Percentiles rank a stretch among this genome's conserved stretches.
phyloP scores from a whole-genome alignment of 2,888 invertebrate species.

The Orthonychiurus folsomi region DNA sequence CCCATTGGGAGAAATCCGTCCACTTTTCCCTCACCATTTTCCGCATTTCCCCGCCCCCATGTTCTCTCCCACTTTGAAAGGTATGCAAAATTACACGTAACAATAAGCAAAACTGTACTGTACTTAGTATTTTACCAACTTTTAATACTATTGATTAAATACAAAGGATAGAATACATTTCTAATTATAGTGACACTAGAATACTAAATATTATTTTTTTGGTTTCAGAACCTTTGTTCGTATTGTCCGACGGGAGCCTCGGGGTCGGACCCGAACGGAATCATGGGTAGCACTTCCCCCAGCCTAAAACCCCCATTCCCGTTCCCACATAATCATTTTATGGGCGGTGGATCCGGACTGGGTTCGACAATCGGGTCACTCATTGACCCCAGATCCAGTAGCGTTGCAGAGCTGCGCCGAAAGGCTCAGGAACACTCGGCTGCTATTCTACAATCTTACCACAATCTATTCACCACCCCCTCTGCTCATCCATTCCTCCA shows the following conservation, averaged over 20 bases:
- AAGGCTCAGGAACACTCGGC: conserved; percentile 94
- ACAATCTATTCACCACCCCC: conserved; percentile 41
- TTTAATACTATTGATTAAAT: too few relatives aligned
- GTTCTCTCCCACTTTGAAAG: conserved; percentile 28
- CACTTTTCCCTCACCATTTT: conserved; percentile 11
- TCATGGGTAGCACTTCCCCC: conserved; percentile 68
- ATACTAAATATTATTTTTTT: neutral
- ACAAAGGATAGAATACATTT: too few relatives aligned
- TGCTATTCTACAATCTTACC: conserved; percentile 66
- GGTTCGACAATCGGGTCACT: conserved; percentile 40
- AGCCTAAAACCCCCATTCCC: conserved; percentile 43
- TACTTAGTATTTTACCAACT: too few relatives aligned
- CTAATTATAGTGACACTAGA: neutral
- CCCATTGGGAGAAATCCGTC: conserved; percentile 22
- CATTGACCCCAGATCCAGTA: conserved; percentile 67
- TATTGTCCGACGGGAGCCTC: conserved; percentile 4
- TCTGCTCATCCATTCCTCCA: conserved; percentile 18
- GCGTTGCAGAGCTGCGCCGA: conserved; percentile 81
- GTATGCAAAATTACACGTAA: conserved; percentile 11
- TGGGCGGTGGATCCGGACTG: conserved; percentile 14
- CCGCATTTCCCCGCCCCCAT: conserved; percentile 24
- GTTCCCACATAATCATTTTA: conserved; percentile 18
- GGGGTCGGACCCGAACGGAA: neutral
- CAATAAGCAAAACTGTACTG: neutral
- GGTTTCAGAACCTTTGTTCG: neutral